Evolutionary conservation across 2,113 vertebrate genomes (phyloP).

Genomic region (Plecturocebus donacophilus): DNA sequence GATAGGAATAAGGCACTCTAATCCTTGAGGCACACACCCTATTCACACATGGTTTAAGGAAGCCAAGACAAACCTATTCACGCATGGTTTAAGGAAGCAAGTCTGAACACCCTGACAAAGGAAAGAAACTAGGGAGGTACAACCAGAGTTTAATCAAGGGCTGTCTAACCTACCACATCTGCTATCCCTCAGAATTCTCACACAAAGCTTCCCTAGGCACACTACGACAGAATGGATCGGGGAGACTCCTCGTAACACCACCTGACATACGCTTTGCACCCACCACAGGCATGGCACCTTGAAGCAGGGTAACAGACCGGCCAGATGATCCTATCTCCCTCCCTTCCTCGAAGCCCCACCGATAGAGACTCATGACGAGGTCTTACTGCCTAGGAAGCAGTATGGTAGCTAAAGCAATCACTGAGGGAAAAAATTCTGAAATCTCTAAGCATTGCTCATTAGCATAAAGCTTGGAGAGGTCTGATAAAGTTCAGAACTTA

Average conservation of each 20-base stretch:
- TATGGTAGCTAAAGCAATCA: slow-evolving; percentile 77
- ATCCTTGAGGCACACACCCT: background rate
- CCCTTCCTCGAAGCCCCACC: background rate
- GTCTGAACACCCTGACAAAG: background rate
- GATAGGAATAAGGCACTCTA: background rate
- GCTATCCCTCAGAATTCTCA: background rate
- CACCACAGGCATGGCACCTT: background rate
- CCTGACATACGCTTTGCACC: background rate
- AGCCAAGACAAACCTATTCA: background rate
- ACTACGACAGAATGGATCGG: background rate
- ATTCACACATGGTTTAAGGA: background rate
- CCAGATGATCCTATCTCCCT: background rate
- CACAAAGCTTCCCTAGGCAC: background rate
- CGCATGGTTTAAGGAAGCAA: background rate
- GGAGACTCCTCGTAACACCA: background rate
- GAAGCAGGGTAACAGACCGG: background rate
- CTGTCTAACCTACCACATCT: background rate
- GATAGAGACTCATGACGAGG: slow-evolving; percentile 27
- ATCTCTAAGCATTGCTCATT: slow-evolving; percentile 78
- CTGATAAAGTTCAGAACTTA: slow-evolving; percentile 84
- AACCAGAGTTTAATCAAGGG: background rate
- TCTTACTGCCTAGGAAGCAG: slow-evolving; percentile 56
- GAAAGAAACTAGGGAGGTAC: background rate
- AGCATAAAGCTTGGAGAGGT: slow-evolving; percentile 78
- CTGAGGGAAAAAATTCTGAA: slow-evolving; percentile 69